Percentiles rank a stretch among this genome's conserved stretches.
Conservation (phyloP, 2,113 vertebrate genomes). For the Microtus montanus region DNA sequence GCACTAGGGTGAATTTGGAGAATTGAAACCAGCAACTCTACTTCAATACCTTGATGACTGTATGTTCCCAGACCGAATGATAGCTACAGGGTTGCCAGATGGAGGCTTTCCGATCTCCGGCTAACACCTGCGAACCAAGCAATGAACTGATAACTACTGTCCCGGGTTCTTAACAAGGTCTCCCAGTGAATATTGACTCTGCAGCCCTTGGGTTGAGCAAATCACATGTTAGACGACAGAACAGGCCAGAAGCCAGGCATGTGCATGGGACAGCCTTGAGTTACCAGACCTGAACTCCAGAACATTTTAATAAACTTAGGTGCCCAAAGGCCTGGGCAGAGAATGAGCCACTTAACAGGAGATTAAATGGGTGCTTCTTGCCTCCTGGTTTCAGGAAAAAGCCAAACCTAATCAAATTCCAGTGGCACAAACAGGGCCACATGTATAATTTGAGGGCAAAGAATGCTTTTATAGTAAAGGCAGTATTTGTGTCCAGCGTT, state of each 20-base stretch:
- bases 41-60: background rate
- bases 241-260: background rate
- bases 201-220: slow-evolving; percentile 34
- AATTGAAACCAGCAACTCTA: slow-evolving; percentile 47
- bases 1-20: background rate
- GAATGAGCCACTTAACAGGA: slow-evolving; percentile 77
- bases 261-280: background rate
- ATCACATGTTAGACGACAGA: slow-evolving; percentile 32
- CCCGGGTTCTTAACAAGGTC: slow-evolving; percentile 57
- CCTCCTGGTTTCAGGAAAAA: slow-evolving; percentile 82
- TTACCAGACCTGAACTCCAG: slow-evolving; percentile 71
- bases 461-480: slow-evolving; percentile 80
- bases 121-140: slow-evolving; percentile 62
- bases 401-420: slow-evolving; percentile 81
- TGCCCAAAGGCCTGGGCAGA: slow-evolving; percentile 67
- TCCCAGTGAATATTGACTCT: slow-evolving; percentile 61
- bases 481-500: slow-evolving; percentile 71
- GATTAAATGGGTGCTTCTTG: slow-evolving; percentile 76
- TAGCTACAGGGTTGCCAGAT: slow-evolving; percentile 53
- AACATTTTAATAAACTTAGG: slow-evolving; percentile 78
- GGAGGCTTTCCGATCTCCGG: slow-evolving; percentile 59
- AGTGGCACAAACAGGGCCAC: slow-evolving; percentile 62
- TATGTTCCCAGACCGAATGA: slow-evolving; percentile 11
- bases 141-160: slow-evolving; percentile 57
- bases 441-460: slow-evolving; percentile 61